phyloP scores from a whole-genome alignment of 2,797 vertebrate genomes.

The Lindbergichthys nudifrons region DNA sequence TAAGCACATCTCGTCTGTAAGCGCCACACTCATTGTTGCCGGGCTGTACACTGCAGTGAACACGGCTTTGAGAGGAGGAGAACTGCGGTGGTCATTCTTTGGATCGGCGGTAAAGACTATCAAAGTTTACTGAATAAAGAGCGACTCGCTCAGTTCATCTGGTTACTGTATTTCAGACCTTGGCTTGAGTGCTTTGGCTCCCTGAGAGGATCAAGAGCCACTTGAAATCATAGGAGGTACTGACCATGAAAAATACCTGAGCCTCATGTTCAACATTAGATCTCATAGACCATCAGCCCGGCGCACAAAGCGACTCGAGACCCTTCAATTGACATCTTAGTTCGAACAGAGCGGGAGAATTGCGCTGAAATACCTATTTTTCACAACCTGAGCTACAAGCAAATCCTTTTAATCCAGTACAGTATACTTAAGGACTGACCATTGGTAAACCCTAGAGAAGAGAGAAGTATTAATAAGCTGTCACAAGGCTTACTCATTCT shows the following conservation, averaged over 20 bases:
- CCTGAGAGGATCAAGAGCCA: constrained; percentile 71
- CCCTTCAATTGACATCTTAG: constrained; percentile 80
- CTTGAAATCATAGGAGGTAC: constrained; percentile 63
- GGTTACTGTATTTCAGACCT: constrained; percentile 54
- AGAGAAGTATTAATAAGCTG: constrained; percentile 85
- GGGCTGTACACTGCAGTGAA: constrained; percentile 64
- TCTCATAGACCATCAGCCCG: constrained; percentile 76
- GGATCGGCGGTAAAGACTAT: constrained; percentile 69
- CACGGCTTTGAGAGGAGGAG: constrained; percentile 67
- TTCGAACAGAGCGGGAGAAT: constrained; percentile 64
- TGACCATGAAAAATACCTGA: constrained; percentile 68
- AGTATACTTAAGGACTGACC: constrained; percentile 87
- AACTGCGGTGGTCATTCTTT: constrained; percentile 73
- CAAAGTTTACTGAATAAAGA: constrained; percentile 67
- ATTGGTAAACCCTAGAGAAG: constrained; percentile 81
- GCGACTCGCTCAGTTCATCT: constrained; percentile 43
- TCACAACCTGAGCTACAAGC: constrained; percentile 85
- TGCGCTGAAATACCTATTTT: constrained; percentile 76
- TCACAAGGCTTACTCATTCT: constrained; percentile 85
- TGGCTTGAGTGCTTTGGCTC: constrained; percentile 53
- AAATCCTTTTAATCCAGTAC: constrained; percentile 88
- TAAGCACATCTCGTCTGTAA: constrained; percentile 83
- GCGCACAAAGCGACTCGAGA: constrained; percentile 75
- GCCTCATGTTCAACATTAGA: constrained; percentile 70
- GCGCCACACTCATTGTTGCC: constrained; percentile 78